A percentile compares a stretch with the other conserved stretches of the same genome.
Conservation (phyloP, 1,140 invertebrate genomes). For the Scaptodrosophila lebanonensis region DNA sequence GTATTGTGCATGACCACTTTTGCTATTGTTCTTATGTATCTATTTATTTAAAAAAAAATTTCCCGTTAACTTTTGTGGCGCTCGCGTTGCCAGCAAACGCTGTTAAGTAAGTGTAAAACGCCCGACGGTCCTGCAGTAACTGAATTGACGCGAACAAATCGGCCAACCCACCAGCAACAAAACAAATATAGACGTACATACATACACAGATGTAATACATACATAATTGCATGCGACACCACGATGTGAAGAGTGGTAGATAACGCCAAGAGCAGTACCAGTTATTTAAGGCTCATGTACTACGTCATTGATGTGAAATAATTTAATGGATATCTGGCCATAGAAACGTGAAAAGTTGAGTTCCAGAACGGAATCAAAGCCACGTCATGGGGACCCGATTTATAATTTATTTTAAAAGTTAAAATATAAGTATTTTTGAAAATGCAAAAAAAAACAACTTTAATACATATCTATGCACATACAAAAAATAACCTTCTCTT, state of each 20-base stretch:
- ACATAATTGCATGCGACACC: constrained; percentile 26
- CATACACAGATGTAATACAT: constrained; percentile 11
- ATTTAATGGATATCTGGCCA: no score
- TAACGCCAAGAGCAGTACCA: constrained; percentile 1
- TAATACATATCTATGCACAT: no score
- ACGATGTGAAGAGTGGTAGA: constrained; percentile 12
- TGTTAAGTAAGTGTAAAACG: constrained; percentile 30
- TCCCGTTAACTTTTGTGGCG: constrained; percentile 59
- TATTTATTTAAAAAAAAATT: constrained; percentile 30
- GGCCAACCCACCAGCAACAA: constrained; percentile 41
- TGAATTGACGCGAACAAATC: constrained; percentile 56
- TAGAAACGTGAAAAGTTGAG: no score
- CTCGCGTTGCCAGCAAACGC: constrained; percentile 51
- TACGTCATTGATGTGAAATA: neutral
- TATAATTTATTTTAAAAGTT: no score
- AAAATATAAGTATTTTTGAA: no score
- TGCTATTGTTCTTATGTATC: neutral
- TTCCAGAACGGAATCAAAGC: no score
- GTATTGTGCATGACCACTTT: constrained; percentile 14
- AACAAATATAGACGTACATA: constrained; percentile 35
- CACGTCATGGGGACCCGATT: no score
- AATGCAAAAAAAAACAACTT: no score
- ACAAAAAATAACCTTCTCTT: no score
- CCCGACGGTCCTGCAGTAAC: constrained; percentile 60
- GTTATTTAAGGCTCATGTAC: constrained; percentile 20